A percentile compares a stretch with the other conserved stretches of the same genome.
phyloP scores from a whole-genome alignment of 2,113 vertebrate genomes.

The Corythornis cristatus region DNA sequence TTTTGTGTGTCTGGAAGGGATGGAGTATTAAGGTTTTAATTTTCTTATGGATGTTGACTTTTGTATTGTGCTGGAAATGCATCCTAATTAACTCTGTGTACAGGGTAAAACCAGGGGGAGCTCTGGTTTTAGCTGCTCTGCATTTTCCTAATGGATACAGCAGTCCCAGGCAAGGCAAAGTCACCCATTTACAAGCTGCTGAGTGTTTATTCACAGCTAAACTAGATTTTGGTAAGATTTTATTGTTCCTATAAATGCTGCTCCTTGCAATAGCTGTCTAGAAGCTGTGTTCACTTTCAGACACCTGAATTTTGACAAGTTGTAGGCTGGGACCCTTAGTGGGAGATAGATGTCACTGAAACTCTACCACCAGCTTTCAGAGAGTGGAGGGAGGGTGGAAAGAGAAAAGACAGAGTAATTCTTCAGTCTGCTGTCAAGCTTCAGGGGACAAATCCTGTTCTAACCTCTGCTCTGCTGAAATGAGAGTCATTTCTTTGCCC shows the following conservation, averaged over 20 bases:
- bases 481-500: constrained; percentile 21
- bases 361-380: not conserved
- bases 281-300: constrained; percentile 4
- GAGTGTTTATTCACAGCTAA: not conserved
- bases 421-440: constrained; percentile 55
- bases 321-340: constrained; percentile 17
- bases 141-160: not conserved
- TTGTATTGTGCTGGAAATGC: not conserved
- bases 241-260: not conserved
- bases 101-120: not conserved
- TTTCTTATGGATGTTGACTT: not conserved
- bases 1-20: not conserved
- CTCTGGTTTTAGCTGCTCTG: not conserved
- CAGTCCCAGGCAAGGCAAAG: not conserved
- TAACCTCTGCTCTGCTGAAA: constrained; percentile 40
- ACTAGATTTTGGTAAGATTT: not conserved
- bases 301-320: constrained; percentile 15
- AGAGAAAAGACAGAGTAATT: not conserved
- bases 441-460: constrained; percentile 43
- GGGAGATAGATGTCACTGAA: constrained; percentile 13
- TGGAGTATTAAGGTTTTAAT: not conserved
- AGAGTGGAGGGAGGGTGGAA: not conserved
- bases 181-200: not conserved
- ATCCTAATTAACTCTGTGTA: not conserved
- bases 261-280: not conserved